Conservation (phyloP, 2,113 vertebrate genomes). For the Mastomys natalensis region DNA sequence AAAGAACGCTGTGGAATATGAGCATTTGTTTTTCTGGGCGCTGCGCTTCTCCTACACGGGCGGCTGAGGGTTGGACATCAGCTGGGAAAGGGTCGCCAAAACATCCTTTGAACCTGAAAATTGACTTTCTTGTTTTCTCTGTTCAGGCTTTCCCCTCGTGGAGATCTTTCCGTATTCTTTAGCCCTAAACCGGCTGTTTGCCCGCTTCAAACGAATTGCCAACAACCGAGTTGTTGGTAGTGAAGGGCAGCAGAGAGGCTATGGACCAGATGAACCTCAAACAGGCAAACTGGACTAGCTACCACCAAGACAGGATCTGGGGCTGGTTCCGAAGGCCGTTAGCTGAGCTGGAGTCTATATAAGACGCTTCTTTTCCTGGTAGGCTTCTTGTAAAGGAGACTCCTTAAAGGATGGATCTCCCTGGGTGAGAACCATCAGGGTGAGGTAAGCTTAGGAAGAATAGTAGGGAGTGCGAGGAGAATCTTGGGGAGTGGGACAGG, state of each 20-base stretch:
- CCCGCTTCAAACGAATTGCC: constrained; percentile 79
- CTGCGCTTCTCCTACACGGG: background rate
- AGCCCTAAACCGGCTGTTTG: background rate
- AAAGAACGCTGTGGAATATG: background rate
- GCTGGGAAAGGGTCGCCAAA: background rate
- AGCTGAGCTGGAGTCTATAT: background rate
- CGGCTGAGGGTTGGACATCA: rapidly evolving
- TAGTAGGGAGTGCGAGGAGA: too few relatives aligned
- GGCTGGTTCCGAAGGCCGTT: background rate
- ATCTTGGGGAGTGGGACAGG: background rate
- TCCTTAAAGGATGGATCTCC: too few relatives aligned
- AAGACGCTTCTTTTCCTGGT: background rate
- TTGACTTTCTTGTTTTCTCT: background rate
- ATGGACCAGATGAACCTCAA: background rate
- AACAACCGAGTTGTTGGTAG: background rate
- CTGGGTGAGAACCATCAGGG: background rate
- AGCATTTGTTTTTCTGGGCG: background rate
- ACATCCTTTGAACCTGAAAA: background rate
- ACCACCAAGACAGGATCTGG: background rate
- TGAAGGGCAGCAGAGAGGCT: background rate
- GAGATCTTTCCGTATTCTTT: background rate
- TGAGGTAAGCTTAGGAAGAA: background rate
- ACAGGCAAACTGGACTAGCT: background rate
- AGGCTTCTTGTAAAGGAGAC: background rate
- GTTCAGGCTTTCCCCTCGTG: background rate